Evolutionary conservation across 2,113 vertebrate species (phyloP).

Genomic region (Spheniscus mendiculus): DNA sequence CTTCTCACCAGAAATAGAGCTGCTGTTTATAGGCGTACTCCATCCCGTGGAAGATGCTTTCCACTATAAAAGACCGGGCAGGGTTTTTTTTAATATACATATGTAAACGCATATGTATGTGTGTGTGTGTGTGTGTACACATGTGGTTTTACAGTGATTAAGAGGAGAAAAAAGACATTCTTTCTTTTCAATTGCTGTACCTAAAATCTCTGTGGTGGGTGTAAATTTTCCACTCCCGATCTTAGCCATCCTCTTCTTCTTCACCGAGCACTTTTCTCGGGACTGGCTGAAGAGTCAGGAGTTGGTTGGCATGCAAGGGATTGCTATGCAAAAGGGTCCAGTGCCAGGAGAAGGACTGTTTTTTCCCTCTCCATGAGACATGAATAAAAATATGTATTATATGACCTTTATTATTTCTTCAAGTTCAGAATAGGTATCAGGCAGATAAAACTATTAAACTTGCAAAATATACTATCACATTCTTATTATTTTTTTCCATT

Average conservation of each 20-base stretch:
- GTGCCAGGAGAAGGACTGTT: background rate
- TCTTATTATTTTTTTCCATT: background rate
- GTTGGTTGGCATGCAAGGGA: background rate
- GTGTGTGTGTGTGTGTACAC: background rate
- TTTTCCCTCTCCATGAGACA: background rate
- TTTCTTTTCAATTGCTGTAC: background rate
- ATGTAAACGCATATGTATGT: background rate
- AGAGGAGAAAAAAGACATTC: background rate
- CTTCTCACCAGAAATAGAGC: background rate
- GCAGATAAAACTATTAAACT: background rate
- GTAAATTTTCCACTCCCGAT: background rate
- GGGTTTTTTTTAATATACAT: background rate
- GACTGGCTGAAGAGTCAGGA: background rate
- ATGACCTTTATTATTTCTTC: background rate
- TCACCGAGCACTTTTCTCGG: rapidly evolving
- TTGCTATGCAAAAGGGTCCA: background rate
- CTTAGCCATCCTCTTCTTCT: background rate
- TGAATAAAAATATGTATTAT: background rate
- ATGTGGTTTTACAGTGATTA: background rate
- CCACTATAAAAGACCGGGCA: background rate
- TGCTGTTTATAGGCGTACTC: background rate
- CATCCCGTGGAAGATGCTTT: background rate
- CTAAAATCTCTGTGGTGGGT: background rate
- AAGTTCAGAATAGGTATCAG: background rate
- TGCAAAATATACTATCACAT: background rate